phyloP scores from a whole-genome alignment of 2,113 vertebrate species.

The Amphilophus citrinellus region DNA sequence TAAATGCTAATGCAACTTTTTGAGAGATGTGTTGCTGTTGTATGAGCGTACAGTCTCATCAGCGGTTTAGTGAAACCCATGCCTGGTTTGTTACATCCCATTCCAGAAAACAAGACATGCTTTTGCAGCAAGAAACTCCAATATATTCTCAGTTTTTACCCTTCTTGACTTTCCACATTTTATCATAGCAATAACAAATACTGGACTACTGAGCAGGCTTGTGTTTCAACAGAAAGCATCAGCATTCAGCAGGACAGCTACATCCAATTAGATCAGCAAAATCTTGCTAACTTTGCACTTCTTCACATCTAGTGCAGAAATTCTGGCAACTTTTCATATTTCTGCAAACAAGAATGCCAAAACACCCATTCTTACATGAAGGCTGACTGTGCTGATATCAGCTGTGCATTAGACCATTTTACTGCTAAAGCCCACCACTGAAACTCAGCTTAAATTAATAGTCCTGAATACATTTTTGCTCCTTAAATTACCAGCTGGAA shows the following conservation, averaged over 20 bases:
- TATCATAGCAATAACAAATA: neutral
- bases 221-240: neutral
- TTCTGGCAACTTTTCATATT: fast-evolving
- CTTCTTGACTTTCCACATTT: neutral
- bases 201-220: neutral
- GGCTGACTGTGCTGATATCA: neutral
- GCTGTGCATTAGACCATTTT: neutral
- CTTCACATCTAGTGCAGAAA: neutral
- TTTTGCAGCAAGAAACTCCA: no score
- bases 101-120: no score
- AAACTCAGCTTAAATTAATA: neutral
- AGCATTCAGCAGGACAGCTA: neutral
- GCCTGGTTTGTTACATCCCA: no score
- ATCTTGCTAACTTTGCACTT: neutral
- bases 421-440: neutral
- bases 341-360: no score
- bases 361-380: neutral
- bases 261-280: neutral
- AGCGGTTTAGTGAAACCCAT: no score
- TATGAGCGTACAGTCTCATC: no score
- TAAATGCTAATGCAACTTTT: no score
- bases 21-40: no score
- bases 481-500: neutral
- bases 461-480: neutral
- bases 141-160: neutral